Percentiles rank a stretch among this genome's conserved stretches.
These are phyloP conservation scores for Anoplopoma fimbria DNA, from an alignment of 2,113 vertebrate species.

Conservation along the genomic window DNA sequence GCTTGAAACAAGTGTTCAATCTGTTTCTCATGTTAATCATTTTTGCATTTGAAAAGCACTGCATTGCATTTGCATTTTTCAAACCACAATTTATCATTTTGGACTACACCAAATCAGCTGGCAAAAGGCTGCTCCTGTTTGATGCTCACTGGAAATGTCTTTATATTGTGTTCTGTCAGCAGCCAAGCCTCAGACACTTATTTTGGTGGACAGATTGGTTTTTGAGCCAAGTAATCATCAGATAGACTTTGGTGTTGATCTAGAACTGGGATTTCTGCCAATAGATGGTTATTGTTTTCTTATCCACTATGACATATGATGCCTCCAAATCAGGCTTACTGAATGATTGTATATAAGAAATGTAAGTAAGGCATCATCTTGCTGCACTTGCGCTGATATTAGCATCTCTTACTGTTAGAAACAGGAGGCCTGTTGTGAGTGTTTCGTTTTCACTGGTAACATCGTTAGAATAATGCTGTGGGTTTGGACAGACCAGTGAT, in stretches of 20 bases:
- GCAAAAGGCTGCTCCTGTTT: neutral
- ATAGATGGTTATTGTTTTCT: slow-evolving; percentile 10
- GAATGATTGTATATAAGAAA: neutral
- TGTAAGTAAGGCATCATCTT: neutral
- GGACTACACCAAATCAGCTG: neutral
- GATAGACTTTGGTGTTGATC: slow-evolving; percentile 7
- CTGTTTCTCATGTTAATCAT: neutral
- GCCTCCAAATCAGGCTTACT: neutral
- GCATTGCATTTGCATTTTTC: neutral
- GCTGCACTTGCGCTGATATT: neutral
- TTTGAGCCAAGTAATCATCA: slow-evolving; percentile 9
- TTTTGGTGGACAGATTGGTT: neutral
- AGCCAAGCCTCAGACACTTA: neutral
- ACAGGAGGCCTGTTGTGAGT: neutral
- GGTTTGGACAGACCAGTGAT: neutral
- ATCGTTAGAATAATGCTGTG: neutral
- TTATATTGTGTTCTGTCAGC: neutral
- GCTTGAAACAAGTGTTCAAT: neutral
- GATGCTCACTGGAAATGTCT: neutral
- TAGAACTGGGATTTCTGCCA: slow-evolving; percentile 26
- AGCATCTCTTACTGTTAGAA: neutral
- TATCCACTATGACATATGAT: neutral
- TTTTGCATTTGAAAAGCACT: neutral
- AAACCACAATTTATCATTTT: neutral
- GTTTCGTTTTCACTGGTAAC: neutral